phyloP scores from a whole-genome alignment of 2,797 vertebrate genomes.

The Rhadinocentrus ornatus region DNA sequence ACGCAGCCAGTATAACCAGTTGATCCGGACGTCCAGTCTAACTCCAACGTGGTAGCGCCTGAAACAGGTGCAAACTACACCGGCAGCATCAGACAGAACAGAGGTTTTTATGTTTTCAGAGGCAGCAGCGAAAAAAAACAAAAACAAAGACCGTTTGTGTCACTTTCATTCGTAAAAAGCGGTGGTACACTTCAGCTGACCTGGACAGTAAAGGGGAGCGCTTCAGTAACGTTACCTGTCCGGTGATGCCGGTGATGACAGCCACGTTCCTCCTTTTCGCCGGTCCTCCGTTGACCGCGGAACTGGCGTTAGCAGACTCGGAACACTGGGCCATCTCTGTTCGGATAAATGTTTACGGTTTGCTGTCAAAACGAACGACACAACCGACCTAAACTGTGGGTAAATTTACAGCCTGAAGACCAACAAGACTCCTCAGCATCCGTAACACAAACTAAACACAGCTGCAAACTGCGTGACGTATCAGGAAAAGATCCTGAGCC shows the following conservation, averaged over 20 bases:
- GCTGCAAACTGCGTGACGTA: constrained; percentile 23
- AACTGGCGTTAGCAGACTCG: constrained; percentile 9
- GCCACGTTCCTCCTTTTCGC: constrained; percentile 75
- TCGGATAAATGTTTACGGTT: not conserved
- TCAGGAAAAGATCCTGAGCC: constrained; percentile 40
- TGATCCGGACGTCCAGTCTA: too few species aligned
- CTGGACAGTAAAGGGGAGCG: not conserved
- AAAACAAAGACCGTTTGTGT: too few species aligned
- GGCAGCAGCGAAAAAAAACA: not conserved
- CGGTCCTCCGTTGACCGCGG: constrained; percentile 38
- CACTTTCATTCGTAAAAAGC: too few species aligned
- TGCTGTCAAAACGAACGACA: not conserved
- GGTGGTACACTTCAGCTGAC: too few species aligned
- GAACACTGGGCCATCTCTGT: constrained; percentile 73
- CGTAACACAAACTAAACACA: constrained; percentile 44
- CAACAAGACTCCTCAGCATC: constrained; percentile 33
- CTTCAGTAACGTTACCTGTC: constrained; percentile 77
- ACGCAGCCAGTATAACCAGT: too few species aligned
- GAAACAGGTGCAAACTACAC: not conserved
- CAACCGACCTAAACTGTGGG: not conserved
- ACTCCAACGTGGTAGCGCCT: too few species aligned
- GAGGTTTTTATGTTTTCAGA: not conserved
- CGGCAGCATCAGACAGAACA: not conserved
- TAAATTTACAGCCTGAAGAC: not conserved
- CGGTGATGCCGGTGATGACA: constrained; percentile 86